Conservation (phyloP, 2,113 vertebrate genomes). For the Morone saxatilis region DNA sequence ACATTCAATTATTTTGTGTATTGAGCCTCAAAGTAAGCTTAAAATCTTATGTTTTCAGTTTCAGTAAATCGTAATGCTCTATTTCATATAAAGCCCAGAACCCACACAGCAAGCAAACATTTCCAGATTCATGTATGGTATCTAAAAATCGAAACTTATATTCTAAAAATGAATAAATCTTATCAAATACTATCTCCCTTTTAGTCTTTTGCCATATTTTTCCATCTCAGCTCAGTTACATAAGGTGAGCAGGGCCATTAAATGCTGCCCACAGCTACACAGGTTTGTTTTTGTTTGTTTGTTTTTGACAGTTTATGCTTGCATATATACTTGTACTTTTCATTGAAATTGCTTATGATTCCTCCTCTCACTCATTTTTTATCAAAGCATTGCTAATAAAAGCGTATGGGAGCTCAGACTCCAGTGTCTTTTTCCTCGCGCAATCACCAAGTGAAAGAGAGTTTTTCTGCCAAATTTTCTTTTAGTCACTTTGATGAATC, state of each 20-base stretch:
- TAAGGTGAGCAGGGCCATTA: not conserved
- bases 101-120: not conserved
- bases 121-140: not conserved
- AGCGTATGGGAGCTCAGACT: too few relatives aligned
- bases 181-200: not conserved
- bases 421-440: not conserved
- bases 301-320: not conserved
- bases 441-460: not conserved
- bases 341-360: not conserved
- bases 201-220: not conserved
- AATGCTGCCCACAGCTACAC: too few relatives aligned
- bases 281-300: not conserved
- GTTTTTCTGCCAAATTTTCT: not conserved
- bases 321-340: not conserved
- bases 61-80: not conserved
- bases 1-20: constrained; percentile 1
- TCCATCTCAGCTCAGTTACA: not conserved
- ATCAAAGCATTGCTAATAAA: too few relatives aligned
- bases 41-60: not conserved
- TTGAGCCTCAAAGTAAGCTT: not conserved
- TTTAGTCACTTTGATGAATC: not conserved
- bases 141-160: not conserved
- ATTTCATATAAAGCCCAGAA: not conserved
- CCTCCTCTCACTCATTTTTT: not conserved
- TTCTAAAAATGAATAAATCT: too few relatives aligned